These are phyloP conservation scores for Proteles cristata DNA, from an alignment of 2,113 vertebrate species.

Conservation along the genomic window DNA sequence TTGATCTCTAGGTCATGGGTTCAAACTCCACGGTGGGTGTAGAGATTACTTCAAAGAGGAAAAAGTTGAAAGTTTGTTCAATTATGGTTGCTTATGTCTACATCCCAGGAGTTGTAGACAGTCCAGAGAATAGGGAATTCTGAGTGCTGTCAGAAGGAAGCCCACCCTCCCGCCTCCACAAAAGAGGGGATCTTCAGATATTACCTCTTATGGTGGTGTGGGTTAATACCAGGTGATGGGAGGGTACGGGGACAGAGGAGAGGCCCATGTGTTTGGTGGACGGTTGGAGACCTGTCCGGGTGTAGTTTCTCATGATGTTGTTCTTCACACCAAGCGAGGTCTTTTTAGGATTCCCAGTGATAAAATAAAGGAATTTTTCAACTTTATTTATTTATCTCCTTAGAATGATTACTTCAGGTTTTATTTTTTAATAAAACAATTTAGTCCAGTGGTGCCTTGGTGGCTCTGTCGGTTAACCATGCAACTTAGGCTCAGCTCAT, in stretches of 20 bases:
- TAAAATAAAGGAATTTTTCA: background rate
- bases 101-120: background rate
- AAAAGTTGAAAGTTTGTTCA: background rate
- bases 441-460: too few species aligned
- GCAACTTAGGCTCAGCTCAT: too few species aligned
- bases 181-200: background rate
- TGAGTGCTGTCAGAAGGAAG: background rate
- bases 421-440: too few species aligned
- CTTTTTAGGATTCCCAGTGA: background rate
- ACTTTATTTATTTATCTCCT: background rate
- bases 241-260: background rate
- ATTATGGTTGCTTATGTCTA: background rate
- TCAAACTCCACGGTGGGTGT: background rate
- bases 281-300: too few species aligned
- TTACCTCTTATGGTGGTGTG: background rate
- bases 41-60: background rate
- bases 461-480: too few species aligned
- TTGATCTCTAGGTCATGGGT: background rate
- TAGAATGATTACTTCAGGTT: too few species aligned
- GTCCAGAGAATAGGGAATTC: background rate
- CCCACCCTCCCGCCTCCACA: background rate
- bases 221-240: background rate
- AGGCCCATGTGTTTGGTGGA: background rate
- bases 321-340: background rate
- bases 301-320: too few species aligned